Conservation (phyloP, 2,113 vertebrate species). For the Tretioscincus oriximinensis region DNA sequence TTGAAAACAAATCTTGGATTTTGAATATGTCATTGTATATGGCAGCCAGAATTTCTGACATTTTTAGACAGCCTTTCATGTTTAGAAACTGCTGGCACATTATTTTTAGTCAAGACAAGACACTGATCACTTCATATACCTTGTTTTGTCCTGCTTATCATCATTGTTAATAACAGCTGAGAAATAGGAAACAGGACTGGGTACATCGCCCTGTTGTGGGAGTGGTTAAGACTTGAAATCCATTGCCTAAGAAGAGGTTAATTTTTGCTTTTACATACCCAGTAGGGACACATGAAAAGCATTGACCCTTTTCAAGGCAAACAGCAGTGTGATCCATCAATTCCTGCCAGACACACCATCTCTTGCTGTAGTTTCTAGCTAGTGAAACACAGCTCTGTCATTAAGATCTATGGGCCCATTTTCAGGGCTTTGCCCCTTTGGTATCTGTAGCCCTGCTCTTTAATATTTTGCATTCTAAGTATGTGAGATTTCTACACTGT, state of each 20-base stretch:
- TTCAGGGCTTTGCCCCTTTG: not conserved
- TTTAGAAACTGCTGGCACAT: not conserved
- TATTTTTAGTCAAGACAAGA: not conserved
- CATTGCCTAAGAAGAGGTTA: not conserved
- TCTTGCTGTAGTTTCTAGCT: not conserved
- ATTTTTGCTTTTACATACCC: too few species aligned
- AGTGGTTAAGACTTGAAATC: not conserved
- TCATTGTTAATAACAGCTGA: not conserved
- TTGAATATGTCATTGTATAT: too few species aligned
- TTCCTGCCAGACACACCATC: too few species aligned
- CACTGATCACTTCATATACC: not conserved
- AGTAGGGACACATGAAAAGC: not conserved
- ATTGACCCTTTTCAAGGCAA: not conserved
- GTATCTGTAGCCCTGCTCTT: not conserved
- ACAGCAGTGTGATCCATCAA: not conserved
- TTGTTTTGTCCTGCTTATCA: not conserved
- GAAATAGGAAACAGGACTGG: not conserved
- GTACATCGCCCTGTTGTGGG: not conserved
- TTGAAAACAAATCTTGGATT: too few species aligned
- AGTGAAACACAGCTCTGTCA: not conserved
- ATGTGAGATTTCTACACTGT: not conserved
- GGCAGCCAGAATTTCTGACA: too few species aligned
- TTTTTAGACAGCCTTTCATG: not conserved
- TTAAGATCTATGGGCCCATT: not conserved
- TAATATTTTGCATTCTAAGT: not conserved